phyloP scores from a whole-genome alignment of 2,113 vertebrate species.

The Malurus elegans region DNA sequence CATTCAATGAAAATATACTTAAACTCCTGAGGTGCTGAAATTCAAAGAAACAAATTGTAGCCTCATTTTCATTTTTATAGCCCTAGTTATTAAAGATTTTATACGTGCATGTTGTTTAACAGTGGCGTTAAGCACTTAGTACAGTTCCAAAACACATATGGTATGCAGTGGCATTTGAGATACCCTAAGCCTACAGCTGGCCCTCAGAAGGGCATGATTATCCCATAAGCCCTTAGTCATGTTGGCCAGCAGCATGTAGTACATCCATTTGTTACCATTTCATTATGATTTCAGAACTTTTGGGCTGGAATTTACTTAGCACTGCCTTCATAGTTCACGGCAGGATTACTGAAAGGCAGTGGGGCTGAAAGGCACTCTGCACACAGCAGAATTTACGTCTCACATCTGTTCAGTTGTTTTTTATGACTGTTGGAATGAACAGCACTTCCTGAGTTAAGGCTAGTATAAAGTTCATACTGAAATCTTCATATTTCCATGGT shows the following conservation, averaged over 20 bases:
- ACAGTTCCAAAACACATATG: not conserved
- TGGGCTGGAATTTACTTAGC: not conserved
- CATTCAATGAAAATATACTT: not conserved
- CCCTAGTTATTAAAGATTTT: not conserved
- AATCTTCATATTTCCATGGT: not conserved
- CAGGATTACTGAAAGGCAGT: not conserved
- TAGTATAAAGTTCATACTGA: not conserved
- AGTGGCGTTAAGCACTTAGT: rapidly evolving
- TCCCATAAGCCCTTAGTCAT: not conserved
- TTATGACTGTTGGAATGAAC: not conserved
- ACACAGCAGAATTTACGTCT: not conserved
- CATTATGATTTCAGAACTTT: not conserved
- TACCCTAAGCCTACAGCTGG: not conserved
- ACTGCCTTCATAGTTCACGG: not conserved
- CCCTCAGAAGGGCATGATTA: not conserved
- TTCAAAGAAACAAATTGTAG: not conserved
- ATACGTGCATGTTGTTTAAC: not conserved
- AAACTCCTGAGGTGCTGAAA: not conserved
- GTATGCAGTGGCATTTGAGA: not conserved
- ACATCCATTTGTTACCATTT: not conserved
- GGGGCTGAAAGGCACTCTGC: not conserved
- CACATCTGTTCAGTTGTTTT: not conserved
- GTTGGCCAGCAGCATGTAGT: not conserved
- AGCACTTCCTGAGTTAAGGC: not conserved
- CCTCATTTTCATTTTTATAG: not conserved